These are phyloP conservation scores for Oreonectes daqikongensis DNA, from an alignment of 2,797 vertebrate species.

Conservation along the genomic window DNA sequence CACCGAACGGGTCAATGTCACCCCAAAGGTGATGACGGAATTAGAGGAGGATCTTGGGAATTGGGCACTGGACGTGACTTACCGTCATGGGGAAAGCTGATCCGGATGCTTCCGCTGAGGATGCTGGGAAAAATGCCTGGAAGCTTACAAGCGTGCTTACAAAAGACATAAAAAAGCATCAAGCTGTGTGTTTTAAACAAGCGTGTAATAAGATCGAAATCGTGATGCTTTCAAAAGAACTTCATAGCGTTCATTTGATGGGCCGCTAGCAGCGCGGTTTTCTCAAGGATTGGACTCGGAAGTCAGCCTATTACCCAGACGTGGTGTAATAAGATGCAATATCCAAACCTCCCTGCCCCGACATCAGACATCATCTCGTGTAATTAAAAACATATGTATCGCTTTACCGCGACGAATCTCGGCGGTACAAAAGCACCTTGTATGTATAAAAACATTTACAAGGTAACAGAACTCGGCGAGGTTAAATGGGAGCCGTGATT, in stretches of 20 bases:
- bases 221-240: background rate
- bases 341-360: slow-evolving; percentile 12
- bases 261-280: background rate
- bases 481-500: slow-evolving; percentile 59
- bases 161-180: background rate
- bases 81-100: slow-evolving; percentile 45
- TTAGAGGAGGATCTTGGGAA: slow-evolving; percentile 77
- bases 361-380: slow-evolving; percentile 49
- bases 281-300: background rate
- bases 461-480: slow-evolving; percentile 47
- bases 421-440: slow-evolving; percentile 52
- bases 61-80: slow-evolving; percentile 61
- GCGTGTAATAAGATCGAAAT: background rate
- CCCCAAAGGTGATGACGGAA: slow-evolving; percentile 80
- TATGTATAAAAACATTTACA: slow-evolving; percentile 62
- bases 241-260: background rate
- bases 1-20: slow-evolving; percentile 77
- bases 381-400: slow-evolving; percentile 57
- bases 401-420: slow-evolving; percentile 43
- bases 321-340: slow-evolving; percentile 19
- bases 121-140: background rate
- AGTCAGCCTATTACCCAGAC: background rate
- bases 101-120: slow-evolving; percentile 14
- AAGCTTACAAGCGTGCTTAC: background rate
- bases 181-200: slow-evolving; percentile 6